A percentile compares a stretch with the other conserved stretches of the same genome.
These are phyloP conservation scores for Myotis planiceps DNA, from an alignment of 2,797 vertebrate genomes.

Conservation along the genomic window DNA sequence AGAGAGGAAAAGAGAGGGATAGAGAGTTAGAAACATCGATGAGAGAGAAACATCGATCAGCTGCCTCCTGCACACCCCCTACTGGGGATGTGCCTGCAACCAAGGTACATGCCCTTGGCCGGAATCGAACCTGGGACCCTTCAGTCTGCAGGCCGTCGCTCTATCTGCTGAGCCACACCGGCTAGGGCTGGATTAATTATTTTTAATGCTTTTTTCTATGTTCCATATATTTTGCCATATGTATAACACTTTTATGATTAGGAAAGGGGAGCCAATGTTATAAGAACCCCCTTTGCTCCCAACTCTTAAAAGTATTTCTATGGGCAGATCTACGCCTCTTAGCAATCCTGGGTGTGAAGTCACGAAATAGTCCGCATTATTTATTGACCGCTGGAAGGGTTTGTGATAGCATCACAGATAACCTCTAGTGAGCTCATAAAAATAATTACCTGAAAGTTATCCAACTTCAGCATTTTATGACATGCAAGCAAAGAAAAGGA, in stretches of 20 bases:
- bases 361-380: not conserved
- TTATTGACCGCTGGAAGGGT: not conserved
- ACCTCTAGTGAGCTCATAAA: constrained; percentile 56
- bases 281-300: not conserved
- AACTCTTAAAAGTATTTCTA: not conserved
- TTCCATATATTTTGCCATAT: not conserved
- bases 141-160: no score
- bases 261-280: not conserved
- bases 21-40: no score
- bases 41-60: no score
- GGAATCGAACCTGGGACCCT: no score
- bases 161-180: no score
- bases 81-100: no score
- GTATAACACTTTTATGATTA: not conserved
- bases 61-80: no score
- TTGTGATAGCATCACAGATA: constrained; percentile 46
- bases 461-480: constrained; percentile 67
- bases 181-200: not conserved
- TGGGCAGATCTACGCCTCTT: not conserved
- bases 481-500: constrained; percentile 63
- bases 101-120: no score
- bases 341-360: not conserved
- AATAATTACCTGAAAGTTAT: constrained; percentile 65
- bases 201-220: not conserved
- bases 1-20: no score